Evolutionary conservation across 2,888 invertebrate species (phyloP).

Genomic region (Callinectes sapidus): DNA sequence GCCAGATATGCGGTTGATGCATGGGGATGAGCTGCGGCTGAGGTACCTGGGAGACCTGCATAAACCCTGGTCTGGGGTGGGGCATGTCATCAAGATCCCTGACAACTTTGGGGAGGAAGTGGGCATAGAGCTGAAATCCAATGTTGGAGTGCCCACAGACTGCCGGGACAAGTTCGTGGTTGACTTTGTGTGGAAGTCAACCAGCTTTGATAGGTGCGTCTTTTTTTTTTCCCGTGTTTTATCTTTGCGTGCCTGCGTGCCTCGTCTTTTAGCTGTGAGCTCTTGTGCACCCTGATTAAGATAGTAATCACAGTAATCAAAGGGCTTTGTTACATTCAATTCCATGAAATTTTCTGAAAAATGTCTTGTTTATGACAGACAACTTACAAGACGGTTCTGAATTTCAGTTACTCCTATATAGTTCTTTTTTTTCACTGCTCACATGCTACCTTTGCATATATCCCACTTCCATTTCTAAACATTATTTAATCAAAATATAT

Average conservation of each 20-base stretch:
- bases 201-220: conserved; percentile 91
- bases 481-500: no score
- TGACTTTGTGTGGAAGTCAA: conserved; percentile 99
- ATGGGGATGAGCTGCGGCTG: conserved; percentile 96
- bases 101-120: conserved; percentile 99
- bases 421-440: no score
- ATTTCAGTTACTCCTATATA: no score
- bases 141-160: conserved; percentile 93
- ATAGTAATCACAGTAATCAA: neutral
- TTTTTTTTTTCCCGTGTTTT: neutral
- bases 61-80: conserved; percentile 97
- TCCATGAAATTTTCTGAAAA: no score
- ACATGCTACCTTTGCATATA: no score
- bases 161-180: conserved; percentile 97
- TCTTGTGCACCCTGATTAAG: neutral
- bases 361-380: no score
- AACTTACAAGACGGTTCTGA: no score
- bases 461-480: no score
- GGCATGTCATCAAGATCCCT: conserved; percentile 94
- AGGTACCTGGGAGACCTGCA: conserved; percentile 94
- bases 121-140: conserved; percentile 95
- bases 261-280: neutral
- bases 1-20: conserved; percentile 97
- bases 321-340: no score
- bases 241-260: neutral